Evolutionary conservation across 2,113 vertebrate genomes (phyloP).

Genomic region (Cygnus atratus): DNA sequence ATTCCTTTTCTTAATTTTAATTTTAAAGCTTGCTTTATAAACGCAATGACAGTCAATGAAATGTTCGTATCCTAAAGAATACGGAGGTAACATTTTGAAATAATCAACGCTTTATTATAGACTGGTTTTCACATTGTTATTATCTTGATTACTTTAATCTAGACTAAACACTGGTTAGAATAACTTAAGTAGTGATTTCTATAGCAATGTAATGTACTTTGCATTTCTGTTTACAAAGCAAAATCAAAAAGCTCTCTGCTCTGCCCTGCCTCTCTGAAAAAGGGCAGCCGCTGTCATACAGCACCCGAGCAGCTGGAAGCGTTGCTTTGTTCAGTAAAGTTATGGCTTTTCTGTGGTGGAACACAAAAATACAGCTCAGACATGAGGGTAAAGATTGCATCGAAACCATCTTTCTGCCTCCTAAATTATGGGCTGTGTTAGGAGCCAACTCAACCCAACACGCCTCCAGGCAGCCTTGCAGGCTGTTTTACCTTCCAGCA

Average conservation of each 20-base stretch:
- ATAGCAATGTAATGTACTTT: not conserved
- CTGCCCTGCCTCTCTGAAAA: not conserved
- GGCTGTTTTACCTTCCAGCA: not conserved
- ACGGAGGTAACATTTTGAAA: not conserved
- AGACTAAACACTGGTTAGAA: not conserved
- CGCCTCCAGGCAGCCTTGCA: not conserved
- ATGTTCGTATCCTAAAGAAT: not conserved
- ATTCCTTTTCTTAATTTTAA: not conserved
- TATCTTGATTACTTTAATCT: not conserved
- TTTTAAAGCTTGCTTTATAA: not conserved
- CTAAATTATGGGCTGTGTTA: not conserved
- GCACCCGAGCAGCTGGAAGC: fast-evolving
- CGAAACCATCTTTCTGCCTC: not conserved
- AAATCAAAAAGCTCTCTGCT: not conserved
- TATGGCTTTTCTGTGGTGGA: not conserved
- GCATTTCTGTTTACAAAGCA: not conserved
- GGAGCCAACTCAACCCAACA: not conserved
- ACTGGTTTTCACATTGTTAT: not conserved
- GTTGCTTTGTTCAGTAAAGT: not conserved
- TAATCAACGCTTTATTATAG: not conserved
- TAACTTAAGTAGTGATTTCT: not conserved
- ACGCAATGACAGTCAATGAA: not conserved
- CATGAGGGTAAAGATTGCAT: not conserved
- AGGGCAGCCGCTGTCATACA: not conserved
- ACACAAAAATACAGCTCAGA: not conserved